These are phyloP conservation scores for Archips xylosteana DNA, from an alignment of 2,888 invertebrate species.

Conservation along the genomic window DNA sequence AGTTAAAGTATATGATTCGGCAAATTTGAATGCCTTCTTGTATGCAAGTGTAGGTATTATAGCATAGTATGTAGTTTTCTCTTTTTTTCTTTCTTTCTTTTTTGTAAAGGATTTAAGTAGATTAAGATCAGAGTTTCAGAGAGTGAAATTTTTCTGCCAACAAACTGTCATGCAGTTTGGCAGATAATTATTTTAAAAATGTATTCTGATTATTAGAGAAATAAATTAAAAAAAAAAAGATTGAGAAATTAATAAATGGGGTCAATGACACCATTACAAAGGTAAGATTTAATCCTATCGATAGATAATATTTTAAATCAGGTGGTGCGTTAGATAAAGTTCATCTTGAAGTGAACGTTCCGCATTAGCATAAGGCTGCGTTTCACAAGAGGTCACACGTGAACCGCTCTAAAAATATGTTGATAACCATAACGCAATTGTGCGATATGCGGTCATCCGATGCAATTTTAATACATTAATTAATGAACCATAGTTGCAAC, in stretches of 20 bases:
- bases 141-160: too few relatives aligned
- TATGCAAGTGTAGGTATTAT: too few relatives aligned
- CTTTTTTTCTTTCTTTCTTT: too few relatives aligned
- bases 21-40: too few relatives aligned
- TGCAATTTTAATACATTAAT: not conserved
- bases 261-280: not conserved
- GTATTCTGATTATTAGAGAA: too few relatives aligned
- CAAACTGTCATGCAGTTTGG: too few relatives aligned
- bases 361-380: constrained; percentile 20
- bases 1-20: too few relatives aligned
- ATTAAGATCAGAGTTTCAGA: too few relatives aligned
- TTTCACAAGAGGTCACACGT: constrained; percentile 13
- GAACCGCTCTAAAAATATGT: constrained; percentile 27
- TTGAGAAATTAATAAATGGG: not conserved
- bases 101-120: too few relatives aligned
- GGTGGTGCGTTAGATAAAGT: not conserved
- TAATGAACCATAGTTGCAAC: not conserved
- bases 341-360: constrained; percentile 12
- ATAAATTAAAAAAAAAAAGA: too few relatives aligned
- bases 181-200: too few relatives aligned
- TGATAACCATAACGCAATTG: constrained; percentile 1
- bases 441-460: not conserved
- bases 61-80: too few relatives aligned
- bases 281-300: not conserved
- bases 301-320: not conserved